Conservation (phyloP, 2,888 invertebrate species). For the Erebia aethiops region DNA sequence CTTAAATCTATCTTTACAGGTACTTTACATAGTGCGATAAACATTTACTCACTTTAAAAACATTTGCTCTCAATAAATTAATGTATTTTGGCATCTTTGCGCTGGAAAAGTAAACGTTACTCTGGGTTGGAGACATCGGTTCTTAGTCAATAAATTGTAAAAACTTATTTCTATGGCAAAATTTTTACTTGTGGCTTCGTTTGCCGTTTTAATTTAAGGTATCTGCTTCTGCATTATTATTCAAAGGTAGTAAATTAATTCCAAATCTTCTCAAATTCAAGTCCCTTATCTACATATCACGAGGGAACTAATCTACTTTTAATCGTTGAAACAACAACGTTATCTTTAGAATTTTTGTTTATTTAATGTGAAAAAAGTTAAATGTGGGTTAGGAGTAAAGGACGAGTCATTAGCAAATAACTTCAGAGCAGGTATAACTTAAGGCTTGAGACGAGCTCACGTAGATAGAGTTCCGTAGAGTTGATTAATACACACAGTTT, state of each 20-base stretch:
- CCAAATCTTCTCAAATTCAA: conserved; percentile 47
- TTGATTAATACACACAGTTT: neutral
- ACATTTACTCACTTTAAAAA: too few relatives aligned
- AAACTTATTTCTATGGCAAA: too few relatives aligned
- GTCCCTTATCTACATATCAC: conserved; percentile 56
- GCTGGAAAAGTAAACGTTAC: too few relatives aligned
- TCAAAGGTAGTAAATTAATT: conserved; percentile 54
- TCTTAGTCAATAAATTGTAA: too few relatives aligned
- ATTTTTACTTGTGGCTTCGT: too few relatives aligned
- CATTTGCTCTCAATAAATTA: too few relatives aligned
- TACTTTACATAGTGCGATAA: too few relatives aligned
- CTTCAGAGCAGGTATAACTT: conserved; percentile 64
- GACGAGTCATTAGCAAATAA: conserved; percentile 68
- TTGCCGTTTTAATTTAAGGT: neutral
- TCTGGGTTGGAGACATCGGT: too few relatives aligned
- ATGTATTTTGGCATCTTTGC: too few relatives aligned
- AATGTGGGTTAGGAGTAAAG: conserved; percentile 38
- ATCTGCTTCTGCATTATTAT: neutral
- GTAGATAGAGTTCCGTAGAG: conserved; percentile 1
- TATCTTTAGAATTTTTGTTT: conserved; percentile 45
- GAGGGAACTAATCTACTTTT: conserved; percentile 63
- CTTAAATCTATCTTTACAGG: too few relatives aligned
- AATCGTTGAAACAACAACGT: conserved; percentile 65
- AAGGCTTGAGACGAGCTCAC: neutral
- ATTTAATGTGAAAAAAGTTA: conserved; percentile 42